phyloP scores from a whole-genome alignment of 1,140 invertebrate genomes.

The Meloidogyne chitwoodi region DNA sequence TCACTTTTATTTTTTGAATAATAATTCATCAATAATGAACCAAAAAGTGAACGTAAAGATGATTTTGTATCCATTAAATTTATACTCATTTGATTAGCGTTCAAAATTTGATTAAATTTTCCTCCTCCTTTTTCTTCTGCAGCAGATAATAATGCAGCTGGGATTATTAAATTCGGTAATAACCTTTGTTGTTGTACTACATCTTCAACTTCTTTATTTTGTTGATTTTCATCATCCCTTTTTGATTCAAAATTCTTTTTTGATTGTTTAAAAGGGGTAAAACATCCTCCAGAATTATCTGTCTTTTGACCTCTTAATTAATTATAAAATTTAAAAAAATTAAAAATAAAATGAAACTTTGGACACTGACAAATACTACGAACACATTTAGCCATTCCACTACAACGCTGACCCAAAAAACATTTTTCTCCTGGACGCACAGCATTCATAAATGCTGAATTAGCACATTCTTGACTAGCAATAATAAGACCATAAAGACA shows the following conservation, averaged over 20 bases:
- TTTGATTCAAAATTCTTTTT: neutral
- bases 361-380: slow-evolving; percentile 47
- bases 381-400: slow-evolving; percentile 38
- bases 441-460: slow-evolving; percentile 28
- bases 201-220: neutral
- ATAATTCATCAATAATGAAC: neutral
- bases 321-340: neutral
- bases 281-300: neutral
- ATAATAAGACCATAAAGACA: slow-evolving; percentile 44
- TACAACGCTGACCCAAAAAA: slow-evolving; percentile 30
- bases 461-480: slow-evolving; percentile 44
- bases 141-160: too few relatives aligned
- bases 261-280: neutral
- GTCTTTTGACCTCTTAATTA: neutral
- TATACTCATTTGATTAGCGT: slow-evolving; percentile 45
- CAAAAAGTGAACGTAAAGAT: slow-evolving; percentile 21
- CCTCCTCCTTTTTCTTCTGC: slow-evolving; percentile 19
- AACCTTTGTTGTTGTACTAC: too few relatives aligned
- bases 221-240: neutral
- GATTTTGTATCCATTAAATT: slow-evolving; percentile 41
- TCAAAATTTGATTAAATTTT: slow-evolving; percentile 44
- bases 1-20: neutral
- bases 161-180: too few relatives aligned
- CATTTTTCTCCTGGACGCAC: slow-evolving; percentile 45
- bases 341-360: slow-evolving; percentile 22